phyloP scores from a whole-genome alignment of 2,888 invertebrate species.

The Caenorhabditis auriculariae region DNA sequence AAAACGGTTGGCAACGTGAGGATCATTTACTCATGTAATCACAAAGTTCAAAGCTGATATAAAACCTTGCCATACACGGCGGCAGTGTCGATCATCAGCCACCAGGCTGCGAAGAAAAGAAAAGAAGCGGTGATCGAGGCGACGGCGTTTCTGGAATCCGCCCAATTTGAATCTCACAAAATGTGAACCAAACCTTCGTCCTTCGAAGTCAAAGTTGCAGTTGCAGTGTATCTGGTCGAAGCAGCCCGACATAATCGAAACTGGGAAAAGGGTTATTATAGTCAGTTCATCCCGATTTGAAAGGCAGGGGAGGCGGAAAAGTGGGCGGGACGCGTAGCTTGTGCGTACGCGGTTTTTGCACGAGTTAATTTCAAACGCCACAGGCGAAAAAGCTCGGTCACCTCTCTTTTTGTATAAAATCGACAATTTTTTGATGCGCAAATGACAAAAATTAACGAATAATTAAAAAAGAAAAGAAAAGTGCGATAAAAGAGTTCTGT shows the following conservation, averaged over 20 bases:
- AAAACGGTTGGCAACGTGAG: too few species aligned
- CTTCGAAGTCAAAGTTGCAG: constrained; percentile 74
- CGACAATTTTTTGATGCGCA: too few species aligned
- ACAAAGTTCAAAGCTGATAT: neutral
- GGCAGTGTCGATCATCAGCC: constrained; percentile 93
- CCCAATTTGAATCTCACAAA: neutral
- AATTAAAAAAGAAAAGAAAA: too few species aligned
- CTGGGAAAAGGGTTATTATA: constrained; percentile 2
- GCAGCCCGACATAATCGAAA: constrained; percentile 51
- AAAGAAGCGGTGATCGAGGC: constrained; percentile 83
- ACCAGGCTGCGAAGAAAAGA: constrained; percentile 94
- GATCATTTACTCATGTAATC: too few species aligned
- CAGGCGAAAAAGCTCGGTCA: too few species aligned
- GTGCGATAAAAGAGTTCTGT: too few species aligned
- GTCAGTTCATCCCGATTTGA: constrained; percentile 3
- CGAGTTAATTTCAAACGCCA: too few species aligned
- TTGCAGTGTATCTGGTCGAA: constrained; percentile 52
- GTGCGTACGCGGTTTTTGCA: too few species aligned
- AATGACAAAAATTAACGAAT: too few species aligned
- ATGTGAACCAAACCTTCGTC: constrained; percentile 70
- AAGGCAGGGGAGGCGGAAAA: too few species aligned
- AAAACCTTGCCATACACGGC: constrained; percentile 72
- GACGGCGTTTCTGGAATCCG: constrained; percentile 72
- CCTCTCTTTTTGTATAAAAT: too few species aligned
- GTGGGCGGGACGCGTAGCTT: too few species aligned